Conservation (phyloP, 1,140 invertebrate genomes). For the Drosophila lacteicornis region DNA sequence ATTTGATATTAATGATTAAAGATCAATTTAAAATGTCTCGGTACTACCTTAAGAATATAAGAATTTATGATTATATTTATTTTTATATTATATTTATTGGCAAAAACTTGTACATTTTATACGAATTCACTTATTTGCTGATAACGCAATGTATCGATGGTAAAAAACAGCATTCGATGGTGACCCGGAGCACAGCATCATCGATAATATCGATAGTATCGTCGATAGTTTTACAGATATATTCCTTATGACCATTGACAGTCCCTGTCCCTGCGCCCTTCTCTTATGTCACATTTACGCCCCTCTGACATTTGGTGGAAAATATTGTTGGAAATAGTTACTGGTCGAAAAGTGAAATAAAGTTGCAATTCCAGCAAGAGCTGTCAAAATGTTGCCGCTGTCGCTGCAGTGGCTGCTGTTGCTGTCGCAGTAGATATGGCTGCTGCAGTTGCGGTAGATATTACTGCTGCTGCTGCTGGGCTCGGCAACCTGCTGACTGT, state of each 20-base stretch:
- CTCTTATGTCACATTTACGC: conserved; percentile 69
- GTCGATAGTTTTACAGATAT: too few relatives aligned
- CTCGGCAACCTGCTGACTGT: conserved; percentile 50
- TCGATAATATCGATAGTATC: too few relatives aligned
- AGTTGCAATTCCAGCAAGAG: conserved; percentile 75
- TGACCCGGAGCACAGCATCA: too few relatives aligned
- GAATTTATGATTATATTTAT: too few relatives aligned
- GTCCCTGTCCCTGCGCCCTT: conserved; percentile 7
- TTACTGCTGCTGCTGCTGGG: conserved; percentile 23
- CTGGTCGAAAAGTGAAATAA: conserved; percentile 64
- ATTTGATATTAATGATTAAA: too few relatives aligned
- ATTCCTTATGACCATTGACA: background rate
- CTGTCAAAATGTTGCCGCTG: conserved; percentile 75
- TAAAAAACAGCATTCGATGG: too few relatives aligned
- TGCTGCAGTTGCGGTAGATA: conserved; percentile 17
- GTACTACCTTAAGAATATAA: too few relatives aligned
- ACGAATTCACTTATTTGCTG: too few relatives aligned
- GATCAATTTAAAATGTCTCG: too few relatives aligned
- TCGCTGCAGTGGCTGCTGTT: conserved; percentile 38
- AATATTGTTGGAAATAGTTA: conserved; percentile 44
- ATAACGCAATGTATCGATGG: too few relatives aligned
- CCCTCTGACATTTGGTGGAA: conserved; percentile 67
- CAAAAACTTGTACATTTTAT: too few relatives aligned
- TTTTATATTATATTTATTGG: too few relatives aligned
- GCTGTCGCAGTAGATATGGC: conserved; percentile 29